Evolutionary conservation across 2,888 invertebrate genomes (phyloP).

Genomic region (Andricus curvator): DNA sequence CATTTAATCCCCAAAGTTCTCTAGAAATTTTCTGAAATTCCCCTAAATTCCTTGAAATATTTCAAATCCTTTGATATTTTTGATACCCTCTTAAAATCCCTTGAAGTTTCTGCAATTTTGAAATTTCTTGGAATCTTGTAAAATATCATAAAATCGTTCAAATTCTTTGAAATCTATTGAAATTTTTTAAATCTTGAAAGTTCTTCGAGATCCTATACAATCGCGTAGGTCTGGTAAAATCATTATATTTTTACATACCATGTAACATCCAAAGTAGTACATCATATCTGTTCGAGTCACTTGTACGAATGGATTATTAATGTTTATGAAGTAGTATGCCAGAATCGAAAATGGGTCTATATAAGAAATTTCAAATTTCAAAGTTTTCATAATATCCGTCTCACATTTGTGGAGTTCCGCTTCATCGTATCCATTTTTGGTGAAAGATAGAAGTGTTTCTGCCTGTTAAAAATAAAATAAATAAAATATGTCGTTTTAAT

Average conservation of each 20-base stretch:
- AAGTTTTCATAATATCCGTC: background rate
- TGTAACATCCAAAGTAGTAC: background rate
- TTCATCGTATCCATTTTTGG: background rate
- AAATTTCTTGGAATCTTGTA: no score
- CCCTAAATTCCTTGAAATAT: no score
- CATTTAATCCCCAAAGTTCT: no score
- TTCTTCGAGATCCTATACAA: no score
- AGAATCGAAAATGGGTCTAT: slow-evolving; percentile 14
- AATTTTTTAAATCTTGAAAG: no score
- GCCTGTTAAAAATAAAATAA: background rate
- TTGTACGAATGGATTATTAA: slow-evolving; percentile 25
- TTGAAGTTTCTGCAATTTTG: no score
- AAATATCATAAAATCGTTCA: no score
- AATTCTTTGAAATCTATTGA: no score
- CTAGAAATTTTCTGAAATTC: no score
- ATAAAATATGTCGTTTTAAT: background rate
- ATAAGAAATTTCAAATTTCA: background rate
- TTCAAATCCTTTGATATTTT: no score
- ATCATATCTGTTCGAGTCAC: background rate
- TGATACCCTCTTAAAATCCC: no score
- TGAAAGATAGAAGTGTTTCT: background rate
- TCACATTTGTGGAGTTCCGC: background rate
- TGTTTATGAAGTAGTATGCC: background rate
- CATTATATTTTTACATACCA: background rate
- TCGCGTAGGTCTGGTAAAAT: background rate